These are phyloP conservation scores for Coregonus clupeaformis DNA, from an alignment of 2,113 vertebrate genomes.

Conservation along the genomic window DNA sequence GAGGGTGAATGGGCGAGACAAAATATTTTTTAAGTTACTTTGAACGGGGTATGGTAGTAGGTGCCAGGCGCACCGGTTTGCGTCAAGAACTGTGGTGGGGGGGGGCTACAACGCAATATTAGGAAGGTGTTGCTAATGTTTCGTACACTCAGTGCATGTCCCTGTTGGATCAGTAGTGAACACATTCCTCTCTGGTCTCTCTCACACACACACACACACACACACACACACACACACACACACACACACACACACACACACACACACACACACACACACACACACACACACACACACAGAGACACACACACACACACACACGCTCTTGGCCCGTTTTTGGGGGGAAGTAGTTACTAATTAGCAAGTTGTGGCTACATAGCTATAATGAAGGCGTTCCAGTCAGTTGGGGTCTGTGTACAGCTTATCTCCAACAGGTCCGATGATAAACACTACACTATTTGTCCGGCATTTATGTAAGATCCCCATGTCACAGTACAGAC, in stretches of 20 bases:
- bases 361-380: conserved; percentile 49
- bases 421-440: conserved; percentile 67
- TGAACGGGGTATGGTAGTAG: no score
- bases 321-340: conserved; percentile 36
- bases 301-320: background rate
- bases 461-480: conserved; percentile 75
- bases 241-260: background rate
- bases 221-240: background rate
- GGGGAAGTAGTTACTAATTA: conserved; percentile 70
- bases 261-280: background rate
- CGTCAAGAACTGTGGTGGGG: no score
- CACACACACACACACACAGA: conserved; percentile 29
- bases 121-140: background rate
- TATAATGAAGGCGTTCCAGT: conserved; percentile 71
- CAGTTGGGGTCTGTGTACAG: conserved; percentile 62
- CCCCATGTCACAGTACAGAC: conserved; percentile 63
- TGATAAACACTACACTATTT: conserved; percentile 73
- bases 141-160: background rate
- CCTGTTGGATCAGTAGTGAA: background rate
- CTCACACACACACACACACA: background rate
- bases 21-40: no score
- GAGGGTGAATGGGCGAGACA: no score
- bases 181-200: no score
- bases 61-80: no score
- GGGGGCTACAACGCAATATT: background rate